Conservation (phyloP, 2,113 vertebrate genomes). For the Cheilinus undulatus region DNA sequence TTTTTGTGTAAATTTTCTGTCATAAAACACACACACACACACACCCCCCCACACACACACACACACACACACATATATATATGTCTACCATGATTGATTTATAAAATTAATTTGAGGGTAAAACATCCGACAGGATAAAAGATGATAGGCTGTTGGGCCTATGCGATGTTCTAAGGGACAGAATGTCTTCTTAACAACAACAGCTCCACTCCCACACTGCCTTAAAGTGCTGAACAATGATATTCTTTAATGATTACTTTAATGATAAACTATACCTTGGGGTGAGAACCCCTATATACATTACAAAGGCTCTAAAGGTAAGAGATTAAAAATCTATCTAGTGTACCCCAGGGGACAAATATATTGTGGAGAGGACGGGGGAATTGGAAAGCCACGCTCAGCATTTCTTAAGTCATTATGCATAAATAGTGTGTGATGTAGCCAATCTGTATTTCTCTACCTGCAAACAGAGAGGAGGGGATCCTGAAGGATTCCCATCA, state of each 20-base stretch:
- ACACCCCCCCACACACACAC: too few relatives aligned
- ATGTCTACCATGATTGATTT: too few relatives aligned
- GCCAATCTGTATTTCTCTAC: slow-evolving; percentile 20
- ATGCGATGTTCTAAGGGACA: not conserved
- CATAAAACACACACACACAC: too few relatives aligned
- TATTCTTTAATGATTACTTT: slow-evolving; percentile 64
- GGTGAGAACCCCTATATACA: slow-evolving; percentile 60
- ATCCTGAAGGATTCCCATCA: slow-evolving; percentile 5
- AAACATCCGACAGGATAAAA: too few relatives aligned
- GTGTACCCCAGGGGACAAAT: slow-evolving; percentile 51
- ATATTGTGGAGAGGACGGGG: slow-evolving; percentile 30
- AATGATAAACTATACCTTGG: slow-evolving; percentile 64
- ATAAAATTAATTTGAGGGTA: too few relatives aligned
- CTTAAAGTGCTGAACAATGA: slow-evolving; percentile 63
- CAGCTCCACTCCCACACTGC: not conserved
- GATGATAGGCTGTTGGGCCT: too few relatives aligned
- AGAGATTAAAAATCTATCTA: slow-evolving; percentile 66
- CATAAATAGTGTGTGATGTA: slow-evolving; percentile 34
- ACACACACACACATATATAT: too few relatives aligned
- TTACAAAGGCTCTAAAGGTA: slow-evolving; percentile 59
- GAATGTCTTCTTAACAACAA: slow-evolving; percentile 21
- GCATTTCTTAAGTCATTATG: slow-evolving; percentile 64
- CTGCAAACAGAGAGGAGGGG: slow-evolving; percentile 9
- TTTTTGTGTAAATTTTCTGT: too few relatives aligned
- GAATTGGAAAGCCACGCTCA: slow-evolving; percentile 43